Evolutionary conservation across 1,140 invertebrate species (phyloP), one percentile per base, ranked within the genome.

Genomic region (Pseudomyrmex gracilis): DNA sequence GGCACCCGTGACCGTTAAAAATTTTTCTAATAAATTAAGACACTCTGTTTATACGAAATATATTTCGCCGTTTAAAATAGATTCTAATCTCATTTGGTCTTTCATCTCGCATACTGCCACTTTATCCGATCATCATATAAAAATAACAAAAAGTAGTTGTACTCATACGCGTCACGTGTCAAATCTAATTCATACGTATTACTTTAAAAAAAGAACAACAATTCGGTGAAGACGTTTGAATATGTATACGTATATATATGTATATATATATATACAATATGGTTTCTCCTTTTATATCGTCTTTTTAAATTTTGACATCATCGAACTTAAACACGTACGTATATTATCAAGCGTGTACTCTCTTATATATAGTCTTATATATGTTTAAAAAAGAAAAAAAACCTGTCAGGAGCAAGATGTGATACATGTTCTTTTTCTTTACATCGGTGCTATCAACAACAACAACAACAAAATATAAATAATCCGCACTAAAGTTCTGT

Each of bases 81-180:
- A 80, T 70, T n/a, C n/a, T 70, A 71, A 20, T 49, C 17, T 15
- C 53, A 70, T 70, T 71, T 80, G 43, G 22, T 70, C 43, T 67
- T 80, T 58, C 43, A 24, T 22, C 22, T 49, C 24, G 66, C 51
- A 24, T 70, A 47, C 53, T 78, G 64, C 43, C 66, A 49, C 55
- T 49, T 71, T 17, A 8, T 22, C 55, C 45, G 58, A n/a, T 80
- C 47, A 17, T 90, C 73, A 86, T 77, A 90, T 63, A 89, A 90
- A 87, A 89, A 53, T 87, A 87, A 70, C 47, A 73, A 85, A 34
- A 89, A 45, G 58, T 73, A n/a, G 64, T 70, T 82, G 43, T 1
- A 73, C 7, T 84, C 64, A 43, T 86, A 82, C 49, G 64, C 24
- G 51, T 47, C 9, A 51, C 43, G 4, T 60, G 24, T 61, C 71